phyloP scores from a whole-genome alignment of 2,113 vertebrate species.

The Rhagologus leucostigma region DNA sequence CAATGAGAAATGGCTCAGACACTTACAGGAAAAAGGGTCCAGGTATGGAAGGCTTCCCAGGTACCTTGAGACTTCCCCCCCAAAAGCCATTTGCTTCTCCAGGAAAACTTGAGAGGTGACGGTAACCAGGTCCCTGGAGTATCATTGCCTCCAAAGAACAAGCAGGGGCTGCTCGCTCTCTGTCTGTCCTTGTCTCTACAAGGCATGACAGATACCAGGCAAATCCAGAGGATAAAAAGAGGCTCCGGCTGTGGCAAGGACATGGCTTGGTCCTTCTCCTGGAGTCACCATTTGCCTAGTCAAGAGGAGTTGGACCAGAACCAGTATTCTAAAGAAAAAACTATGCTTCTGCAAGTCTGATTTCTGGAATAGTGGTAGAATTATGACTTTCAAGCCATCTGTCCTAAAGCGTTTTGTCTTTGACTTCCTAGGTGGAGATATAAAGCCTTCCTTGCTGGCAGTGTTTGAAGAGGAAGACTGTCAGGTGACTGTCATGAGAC shows the following conservation, averaged over 20 bases:
- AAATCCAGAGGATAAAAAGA: not conserved
- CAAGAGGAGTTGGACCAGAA: not conserved
- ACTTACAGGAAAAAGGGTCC: not conserved
- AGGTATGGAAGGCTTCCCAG: not conserved
- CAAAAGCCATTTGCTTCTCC: not conserved
- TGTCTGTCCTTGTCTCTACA: not conserved
- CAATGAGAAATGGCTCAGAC: not conserved
- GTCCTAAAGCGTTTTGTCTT: not conserved
- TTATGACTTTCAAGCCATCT: not conserved
- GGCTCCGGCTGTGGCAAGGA: not conserved
- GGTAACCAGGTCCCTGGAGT: not conserved
- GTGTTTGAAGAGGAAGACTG: not conserved
- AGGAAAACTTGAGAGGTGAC: not conserved
- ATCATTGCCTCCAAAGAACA: not conserved
- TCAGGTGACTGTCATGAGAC: not conserved
- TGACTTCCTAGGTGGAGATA: not conserved
- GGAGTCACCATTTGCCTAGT: not conserved
- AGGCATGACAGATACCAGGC: not conserved
- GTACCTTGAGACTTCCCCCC: not conserved
- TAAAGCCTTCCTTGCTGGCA: not conserved
- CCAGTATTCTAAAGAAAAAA: not conserved
- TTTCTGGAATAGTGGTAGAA: not conserved
- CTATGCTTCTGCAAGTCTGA: not conserved
- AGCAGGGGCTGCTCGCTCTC: not conserved
- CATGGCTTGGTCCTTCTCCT: not conserved